Evolutionary conservation across 2,888 invertebrate species (phyloP).

Genomic region (Machimus atricapillus): DNA sequence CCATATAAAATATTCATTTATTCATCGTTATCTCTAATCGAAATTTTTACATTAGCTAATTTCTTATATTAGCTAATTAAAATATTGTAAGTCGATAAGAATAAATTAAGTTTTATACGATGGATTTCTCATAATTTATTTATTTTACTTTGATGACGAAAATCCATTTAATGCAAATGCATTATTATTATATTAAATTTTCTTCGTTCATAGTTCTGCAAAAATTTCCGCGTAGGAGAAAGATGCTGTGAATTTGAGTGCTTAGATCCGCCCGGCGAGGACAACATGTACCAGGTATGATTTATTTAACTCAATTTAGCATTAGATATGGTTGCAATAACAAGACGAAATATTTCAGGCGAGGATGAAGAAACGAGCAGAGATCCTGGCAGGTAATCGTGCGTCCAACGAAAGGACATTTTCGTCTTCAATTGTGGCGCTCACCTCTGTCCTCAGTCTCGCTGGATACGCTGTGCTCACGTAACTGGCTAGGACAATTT

Average conservation of each 20-base stretch:
- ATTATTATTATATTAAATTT: background rate
- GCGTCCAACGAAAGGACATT: background rate
- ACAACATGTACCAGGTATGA: conserved; percentile 65
- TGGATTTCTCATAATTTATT: background rate
- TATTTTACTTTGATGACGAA: background rate
- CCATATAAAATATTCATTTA: too few relatives aligned
- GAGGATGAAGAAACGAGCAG: conserved; percentile 67
- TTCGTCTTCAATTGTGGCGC: background rate
- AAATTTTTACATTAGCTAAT: background rate
- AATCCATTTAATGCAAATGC: background rate
- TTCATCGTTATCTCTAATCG: too few relatives aligned
- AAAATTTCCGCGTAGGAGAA: conserved; percentile 82
- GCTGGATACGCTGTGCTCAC: background rate
- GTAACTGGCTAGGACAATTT: background rate
- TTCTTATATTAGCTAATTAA: background rate
- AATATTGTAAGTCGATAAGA: background rate
- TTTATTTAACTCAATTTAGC: background rate
- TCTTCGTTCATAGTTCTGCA: conserved; percentile 73
- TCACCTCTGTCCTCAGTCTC: background rate
- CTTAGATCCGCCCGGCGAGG: conserved; percentile 77
- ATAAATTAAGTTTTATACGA: background rate
- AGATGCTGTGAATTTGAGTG: conserved; percentile 91
- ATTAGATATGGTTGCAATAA: background rate
- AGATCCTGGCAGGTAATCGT: conserved; percentile 66
- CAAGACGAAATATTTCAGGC: conserved; percentile 55